Conservation (phyloP, 2,888 invertebrate species). For the Apotomis betuletana region DNA sequence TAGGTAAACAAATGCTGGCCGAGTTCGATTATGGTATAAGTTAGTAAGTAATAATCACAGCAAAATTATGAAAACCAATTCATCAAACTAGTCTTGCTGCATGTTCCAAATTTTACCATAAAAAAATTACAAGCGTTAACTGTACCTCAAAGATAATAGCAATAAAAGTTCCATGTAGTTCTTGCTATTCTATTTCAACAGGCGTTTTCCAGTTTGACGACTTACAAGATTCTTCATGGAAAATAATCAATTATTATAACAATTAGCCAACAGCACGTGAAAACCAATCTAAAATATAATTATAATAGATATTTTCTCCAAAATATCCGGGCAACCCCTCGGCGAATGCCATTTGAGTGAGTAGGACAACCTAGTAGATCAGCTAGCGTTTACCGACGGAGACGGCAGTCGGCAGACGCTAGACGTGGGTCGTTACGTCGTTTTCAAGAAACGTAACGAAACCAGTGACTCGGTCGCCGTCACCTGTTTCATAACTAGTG, state of each 20-base stretch:
- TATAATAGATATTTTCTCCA: slow-evolving; percentile 23
- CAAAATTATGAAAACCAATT: too few species aligned
- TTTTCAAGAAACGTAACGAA: too few species aligned
- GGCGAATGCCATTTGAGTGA: slow-evolving; percentile 63
- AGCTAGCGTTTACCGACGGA: slow-evolving; percentile 58
- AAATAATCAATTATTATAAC: background rate
- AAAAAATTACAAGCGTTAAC: background rate
- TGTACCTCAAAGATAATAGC: slow-evolving; percentile 8
- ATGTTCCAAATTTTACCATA: too few species aligned
- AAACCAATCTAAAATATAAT: background rate
- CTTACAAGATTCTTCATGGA: background rate
- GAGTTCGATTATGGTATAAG: too few species aligned
- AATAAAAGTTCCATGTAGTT: background rate
- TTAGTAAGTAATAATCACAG: too few species aligned
- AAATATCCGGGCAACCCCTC: slow-evolving; percentile 61
- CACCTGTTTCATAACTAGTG: too few species aligned
- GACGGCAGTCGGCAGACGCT: too few species aligned
- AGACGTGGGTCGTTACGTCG: too few species aligned
- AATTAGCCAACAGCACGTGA: background rate
- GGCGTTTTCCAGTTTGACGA: background rate
- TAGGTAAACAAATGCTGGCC: too few species aligned
- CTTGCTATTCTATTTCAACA: background rate
- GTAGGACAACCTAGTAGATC: slow-evolving; percentile 53
- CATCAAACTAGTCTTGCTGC: too few species aligned
- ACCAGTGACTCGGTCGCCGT: too few species aligned